Evolutionary conservation across 2,113 vertebrate species (phyloP), one percentile per base, ranked within the genome.

Genomic region (Dolichallabes microphthalmus): DNA sequence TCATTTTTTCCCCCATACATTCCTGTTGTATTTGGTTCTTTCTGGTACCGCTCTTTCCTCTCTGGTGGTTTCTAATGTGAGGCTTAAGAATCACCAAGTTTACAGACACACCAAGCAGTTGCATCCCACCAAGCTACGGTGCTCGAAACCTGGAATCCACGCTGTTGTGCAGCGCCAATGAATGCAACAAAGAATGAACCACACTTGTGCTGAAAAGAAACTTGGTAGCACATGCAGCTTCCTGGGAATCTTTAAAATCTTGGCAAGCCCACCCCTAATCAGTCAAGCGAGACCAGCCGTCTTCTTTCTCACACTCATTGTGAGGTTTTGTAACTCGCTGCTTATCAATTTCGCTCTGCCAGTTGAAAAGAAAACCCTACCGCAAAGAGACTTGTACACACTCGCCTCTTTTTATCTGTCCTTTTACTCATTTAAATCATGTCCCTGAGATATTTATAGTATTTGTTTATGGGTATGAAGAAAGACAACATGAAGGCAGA

Each of bases 281-380:
- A 53, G 27, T 66, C 69, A 55, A 75, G 78, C 32, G 17, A 52
- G 35, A 64, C 55, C 55, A 66, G 5, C 14, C 25, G n/a, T 66
- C 71, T 60, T 75, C 39, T 75, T 82, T 81, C 85, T 82, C 85
- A 82, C 69, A 75, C 55, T 63, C n/a, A 80, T 57, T 60, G 45
- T 60, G 39, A 11, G 60, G 45, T 63, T 53, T 86, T 82, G 68
- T 75, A 81, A 76, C 79, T 50, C 22, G 79, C 60, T 64, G 45
- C 85, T 86, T 82, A 86, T 86, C 79, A 57, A 8, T 75, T 58
- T 55, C 53, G 55, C 32, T 35, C 63, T 75, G 25, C 55, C 30
- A 45, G 2, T 20, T 68, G 50, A 68, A 78, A 68, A 79, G 61
- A 55, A 68, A 30, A 35, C 32, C 15, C 58, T 64, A 66, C 32